These are phyloP conservation scores for Bucorvus abyssinicus DNA, from an alignment of 2,797 vertebrate genomes.

Conservation along the genomic window DNA sequence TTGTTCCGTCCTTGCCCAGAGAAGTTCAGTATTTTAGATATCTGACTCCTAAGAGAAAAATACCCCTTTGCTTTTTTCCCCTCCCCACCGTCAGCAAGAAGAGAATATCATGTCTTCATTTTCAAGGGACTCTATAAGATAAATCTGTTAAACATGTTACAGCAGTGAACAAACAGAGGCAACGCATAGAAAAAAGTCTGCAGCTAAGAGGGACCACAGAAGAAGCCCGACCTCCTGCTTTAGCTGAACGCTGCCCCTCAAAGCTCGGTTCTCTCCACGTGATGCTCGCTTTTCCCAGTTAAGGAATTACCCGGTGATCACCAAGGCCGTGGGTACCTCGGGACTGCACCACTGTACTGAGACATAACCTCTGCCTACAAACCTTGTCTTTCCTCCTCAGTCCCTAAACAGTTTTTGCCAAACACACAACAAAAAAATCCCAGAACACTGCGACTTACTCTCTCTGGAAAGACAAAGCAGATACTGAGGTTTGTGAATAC, in stretches of 20 bases:
- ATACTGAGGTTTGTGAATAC: neutral
- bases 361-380: neutral
- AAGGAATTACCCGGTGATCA: too few species aligned
- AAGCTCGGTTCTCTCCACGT: neutral
- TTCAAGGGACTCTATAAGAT: neutral
- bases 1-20: neutral
- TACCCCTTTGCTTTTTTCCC: neutral
- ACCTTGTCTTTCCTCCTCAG: neutral
- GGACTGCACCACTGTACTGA: neutral
- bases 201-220: neutral
- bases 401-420: neutral
- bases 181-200: neutral
- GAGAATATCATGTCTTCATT: neutral
- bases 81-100: neutral
- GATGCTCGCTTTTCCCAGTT: neutral
- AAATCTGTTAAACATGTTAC: neutral
- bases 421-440: neutral
- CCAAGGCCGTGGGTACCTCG: too few species aligned
- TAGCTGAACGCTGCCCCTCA: neutral
- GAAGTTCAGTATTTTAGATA: neutral
- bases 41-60: neutral
- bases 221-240: neutral
- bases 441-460: neutral
- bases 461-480: neutral
- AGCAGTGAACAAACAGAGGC: neutral